Base-by-base conservation (phyloP, 2,113 vertebrate genomes). In the Thryonomys swinderianus region DNA sequence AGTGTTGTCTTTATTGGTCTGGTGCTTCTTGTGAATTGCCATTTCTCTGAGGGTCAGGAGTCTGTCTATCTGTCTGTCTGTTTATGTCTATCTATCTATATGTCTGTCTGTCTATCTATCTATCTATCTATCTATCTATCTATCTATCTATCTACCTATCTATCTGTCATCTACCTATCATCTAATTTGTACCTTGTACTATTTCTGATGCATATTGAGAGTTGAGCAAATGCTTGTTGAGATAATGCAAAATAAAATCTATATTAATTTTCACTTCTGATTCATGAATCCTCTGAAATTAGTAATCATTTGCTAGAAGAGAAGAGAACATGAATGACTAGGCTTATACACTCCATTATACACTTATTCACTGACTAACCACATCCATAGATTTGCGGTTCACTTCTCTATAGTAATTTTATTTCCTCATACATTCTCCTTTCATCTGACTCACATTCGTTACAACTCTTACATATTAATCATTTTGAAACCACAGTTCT, bases 401-500 rank as follows among this genome's bases (percentile, higher is more conserved):
- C 67, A 62, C 53, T 83, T 95, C 90, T 73, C 64, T 95, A 37
- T 88, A 64, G 73, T 85, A n/a, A 62, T 91, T 97, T 80, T n/a
- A 45, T 91, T 95, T 93, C 93, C 95, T 93, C 85, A 89, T 48
- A 91, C 93, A 42, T 95, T 89, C 95, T 5, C 84, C 42, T 80
- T 95, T 88, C 34, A 23, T 71, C 67, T 97, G 97, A 97, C 93
- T 98, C 97, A 98, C 40, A n/a, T 81, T 76, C 18, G 42, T 95
- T 96, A 89, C 83, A 87, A 87, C 69, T 32, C 82, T 96, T 74
- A 80, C 25, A 8, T 42, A 85, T 95, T 91, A 96, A 91, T 97
- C 95, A 97, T 95, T 95, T 95, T 7, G 9, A 96, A 97, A 97
- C 96, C 96, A 95, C 94, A 95, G 74, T 34, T 7, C 69, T 92